Evolutionary conservation across 2,797 vertebrate genomes (phyloP), one percentile per base, ranked within the genome.

Genomic region (Rhabdophis nuchalis): DNA sequence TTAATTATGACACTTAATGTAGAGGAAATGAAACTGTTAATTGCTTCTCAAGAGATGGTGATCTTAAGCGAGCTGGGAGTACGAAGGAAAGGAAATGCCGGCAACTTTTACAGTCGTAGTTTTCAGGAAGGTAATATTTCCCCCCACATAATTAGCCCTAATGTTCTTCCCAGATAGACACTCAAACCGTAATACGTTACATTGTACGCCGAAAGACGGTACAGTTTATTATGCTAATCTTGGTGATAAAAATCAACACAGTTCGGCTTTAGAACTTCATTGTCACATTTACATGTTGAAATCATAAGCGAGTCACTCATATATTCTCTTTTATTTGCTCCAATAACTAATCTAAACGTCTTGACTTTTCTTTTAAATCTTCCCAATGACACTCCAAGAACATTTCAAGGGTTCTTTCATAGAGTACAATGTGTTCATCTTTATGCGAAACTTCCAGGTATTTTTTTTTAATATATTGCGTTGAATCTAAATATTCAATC

Each of bases 1-100:
- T 97, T 97, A 97, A 95, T 96, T 96, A 96, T 95, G 89, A 95
- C 97, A 93, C 94, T 93, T 96, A 96, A 95, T 95, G 93, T 93
- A 95, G 89, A 92, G 94, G 93, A 96, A 97, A 91, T 5, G 72
- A n/a, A n/a, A 96, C 95, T 96, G 89, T 93, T 97, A 97, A 97
- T 97, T 97, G 96, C 94, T 96, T 64, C 95, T 97, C 29, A 85
- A 95, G 96, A 96, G 96, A 96, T 95, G 94, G 91, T 87, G 95
- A 94, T 89, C 91, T 93, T 85, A 87, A 90, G 93, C 92, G 92
- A 93, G 89, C 95, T 95, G 87, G 89, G 91, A 96, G 92, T n/a
- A 58, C 92, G 85, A 54, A 50, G 18, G 52, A 27, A 54, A 93
- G 94, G 94, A 94, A 96, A 96, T 96, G 96, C 93, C 95, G 94